phyloP scores from a whole-genome alignment of 2,888 invertebrate species.

The Chymomyza caudatula region DNA sequence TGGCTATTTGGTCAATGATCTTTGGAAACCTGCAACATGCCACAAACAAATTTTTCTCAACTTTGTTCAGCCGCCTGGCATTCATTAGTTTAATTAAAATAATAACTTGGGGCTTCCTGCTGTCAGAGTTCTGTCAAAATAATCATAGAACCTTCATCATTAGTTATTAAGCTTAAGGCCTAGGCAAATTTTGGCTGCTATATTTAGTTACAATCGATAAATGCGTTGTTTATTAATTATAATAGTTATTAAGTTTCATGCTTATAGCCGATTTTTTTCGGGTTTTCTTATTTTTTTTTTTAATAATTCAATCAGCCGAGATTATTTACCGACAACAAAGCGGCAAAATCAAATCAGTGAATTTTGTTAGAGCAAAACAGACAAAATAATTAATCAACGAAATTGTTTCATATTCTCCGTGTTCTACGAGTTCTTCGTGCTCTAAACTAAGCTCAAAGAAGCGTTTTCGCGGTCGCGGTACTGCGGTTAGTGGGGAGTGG shows the following conservation, averaged over 20 bases:
- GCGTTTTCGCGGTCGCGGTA: not conserved
- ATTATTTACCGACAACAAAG: conserved; percentile 21
- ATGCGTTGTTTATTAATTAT: conserved; percentile 56
- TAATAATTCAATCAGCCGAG: conserved; percentile 53
- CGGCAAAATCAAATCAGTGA: not conserved
- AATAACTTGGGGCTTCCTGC: conserved; percentile 59
- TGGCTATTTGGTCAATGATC: not conserved
- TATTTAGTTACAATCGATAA: conserved; percentile 53
- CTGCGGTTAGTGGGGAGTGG: not conserved
- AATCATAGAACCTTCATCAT: conserved; percentile 18
- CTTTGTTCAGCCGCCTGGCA: not conserved
- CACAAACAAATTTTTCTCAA: not conserved
- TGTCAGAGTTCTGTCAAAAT: conserved; percentile 33
- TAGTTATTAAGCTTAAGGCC: conserved; percentile 3
- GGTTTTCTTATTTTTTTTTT: conserved; percentile 17
- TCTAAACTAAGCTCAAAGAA: not conserved
- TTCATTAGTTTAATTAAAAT: conserved; percentile 67
- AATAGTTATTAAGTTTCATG: conserved; percentile 26
- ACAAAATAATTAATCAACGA: conserved; percentile 31
- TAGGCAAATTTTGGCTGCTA: not conserved
- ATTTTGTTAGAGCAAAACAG: not conserved
- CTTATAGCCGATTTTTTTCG: conserved; percentile 21
- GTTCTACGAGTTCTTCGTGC: not conserved
- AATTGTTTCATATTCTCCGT: not conserved
- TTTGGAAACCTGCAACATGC: not conserved